Evolutionary conservation across 2,797 vertebrate species (phyloP).

Genomic region (Limosa lapponica): DNA sequence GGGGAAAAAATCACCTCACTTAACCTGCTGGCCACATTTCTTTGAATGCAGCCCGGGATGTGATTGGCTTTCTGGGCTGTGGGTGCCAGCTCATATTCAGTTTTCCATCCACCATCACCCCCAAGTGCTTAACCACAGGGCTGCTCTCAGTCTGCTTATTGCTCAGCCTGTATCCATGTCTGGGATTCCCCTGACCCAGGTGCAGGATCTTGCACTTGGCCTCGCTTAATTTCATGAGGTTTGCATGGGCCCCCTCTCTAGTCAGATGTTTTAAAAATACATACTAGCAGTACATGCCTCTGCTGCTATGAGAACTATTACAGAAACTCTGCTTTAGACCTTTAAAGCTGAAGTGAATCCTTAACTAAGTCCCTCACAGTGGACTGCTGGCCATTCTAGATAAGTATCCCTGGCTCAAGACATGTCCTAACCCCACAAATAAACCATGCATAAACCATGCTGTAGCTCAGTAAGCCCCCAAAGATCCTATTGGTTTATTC

Average conservation of each 20-base stretch:
- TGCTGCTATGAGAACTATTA: not conserved
- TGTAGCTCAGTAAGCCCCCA: not conserved
- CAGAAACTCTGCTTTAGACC: not conserved
- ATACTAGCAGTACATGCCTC: not conserved
- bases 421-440: not conserved
- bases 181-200: not conserved
- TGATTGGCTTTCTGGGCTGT: not conserved
- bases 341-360: not conserved
- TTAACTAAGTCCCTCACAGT: not conserved
- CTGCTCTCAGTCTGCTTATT: not conserved
- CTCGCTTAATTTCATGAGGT: not conserved
- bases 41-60: not conserved
- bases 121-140: not conserved
- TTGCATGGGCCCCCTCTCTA: not conserved
- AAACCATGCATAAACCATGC: not conserved
- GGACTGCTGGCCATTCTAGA: not conserved
- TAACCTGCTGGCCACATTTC: not conserved
- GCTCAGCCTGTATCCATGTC: not conserved
- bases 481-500: not conserved
- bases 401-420: not conserved
- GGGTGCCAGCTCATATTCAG: accelerated
- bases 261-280: not conserved
- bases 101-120: not conserved
- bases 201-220: not conserved
- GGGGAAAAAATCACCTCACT: not conserved